These are phyloP conservation scores for Psilanteris sp. DNA, from an alignment of 1,140 invertebrate species.

Conservation along the genomic window DNA sequence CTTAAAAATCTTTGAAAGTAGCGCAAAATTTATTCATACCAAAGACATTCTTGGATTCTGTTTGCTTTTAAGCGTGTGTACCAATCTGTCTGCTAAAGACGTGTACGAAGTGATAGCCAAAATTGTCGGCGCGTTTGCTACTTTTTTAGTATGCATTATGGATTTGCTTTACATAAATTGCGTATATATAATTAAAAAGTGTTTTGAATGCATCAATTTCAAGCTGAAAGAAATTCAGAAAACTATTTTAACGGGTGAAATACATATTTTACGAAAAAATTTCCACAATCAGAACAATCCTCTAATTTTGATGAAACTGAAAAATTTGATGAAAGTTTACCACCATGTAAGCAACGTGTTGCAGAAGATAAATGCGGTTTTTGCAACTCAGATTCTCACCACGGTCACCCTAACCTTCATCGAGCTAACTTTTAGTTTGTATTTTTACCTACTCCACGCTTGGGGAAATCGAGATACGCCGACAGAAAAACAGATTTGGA, in stretches of 20 bases:
- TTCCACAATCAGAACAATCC: conserved; percentile 67
- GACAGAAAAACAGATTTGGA: conserved; percentile 67
- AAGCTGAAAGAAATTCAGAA: conserved; percentile 59
- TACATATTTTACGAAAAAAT: conserved; percentile 63
- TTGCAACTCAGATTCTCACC: conserved; percentile 64
- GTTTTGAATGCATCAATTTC: conserved; percentile 67
- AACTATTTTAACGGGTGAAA: conserved; percentile 48
- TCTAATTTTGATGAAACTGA: conserved; percentile 67
- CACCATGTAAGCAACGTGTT: conserved; percentile 69
- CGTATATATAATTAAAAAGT: conserved; percentile 64
- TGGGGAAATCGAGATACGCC: conserved; percentile 1
- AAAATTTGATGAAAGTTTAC: conserved; percentile 67
- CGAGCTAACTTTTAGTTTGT: conserved; percentile 72
- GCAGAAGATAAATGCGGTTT: conserved; percentile 67
- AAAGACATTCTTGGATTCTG: conserved; percentile 70
- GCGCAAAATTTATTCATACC: conserved; percentile 62
- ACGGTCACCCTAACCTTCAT: conserved; percentile 69
- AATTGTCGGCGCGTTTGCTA: conserved; percentile 39
- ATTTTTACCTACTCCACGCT: conserved; percentile 69
- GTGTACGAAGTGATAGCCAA: conserved; percentile 1
- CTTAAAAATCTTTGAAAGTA: conserved; percentile 34
- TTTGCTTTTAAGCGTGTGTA: conserved; percentile 39
- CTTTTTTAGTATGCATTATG: conserved; percentile 60
- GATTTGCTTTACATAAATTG: conserved; percentile 72
- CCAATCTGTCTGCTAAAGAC: conserved; percentile 32